Evolutionary conservation across 2,113 vertebrate genomes (phyloP), one percentile per base, ranked within the genome.

Genomic region (Apus apus): DNA sequence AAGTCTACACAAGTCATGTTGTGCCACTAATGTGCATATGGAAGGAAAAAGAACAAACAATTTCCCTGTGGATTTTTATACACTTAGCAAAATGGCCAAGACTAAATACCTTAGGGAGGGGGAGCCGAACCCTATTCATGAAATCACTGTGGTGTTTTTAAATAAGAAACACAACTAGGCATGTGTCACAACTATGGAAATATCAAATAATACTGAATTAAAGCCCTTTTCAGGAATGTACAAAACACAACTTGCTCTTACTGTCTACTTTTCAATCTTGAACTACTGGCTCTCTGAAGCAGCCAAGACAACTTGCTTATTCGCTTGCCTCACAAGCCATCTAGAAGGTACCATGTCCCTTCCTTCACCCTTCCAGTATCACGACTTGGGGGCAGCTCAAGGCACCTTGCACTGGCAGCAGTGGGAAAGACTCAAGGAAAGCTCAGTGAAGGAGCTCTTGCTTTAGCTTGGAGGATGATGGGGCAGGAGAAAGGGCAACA

Each of bases 151-250:
- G 62, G 0, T 13, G 43, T 61, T 68, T 67, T 90, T 38, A 84
- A 94, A 96, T 89, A 79, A 96, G 89, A 96, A 94, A 94, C 88
- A 91, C 74, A 93, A 85, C 91, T 12, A 36, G 8, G 25, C 70
- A 94, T 78, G 93, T 94, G 94, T 94, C 67, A 51, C 53, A 53
- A 90, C 85, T n/a, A 66, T 53, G 82, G 93, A 97, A 97, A 97
- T 93, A 94, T 40, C 81, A 79, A 94, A 82, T 53, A 70, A 67
- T 70, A 83, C 77, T 56, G 90, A 86, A 96, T 90, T 87, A 23
- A 82, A 66, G 54, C 51, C 38, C 48, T 30, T 90, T 88, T 85
- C 86, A 77, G 32, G 67, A 97, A 93, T 36, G 60, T 36, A 62
- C 15, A 95, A 83, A 96, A 96, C 89, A 61, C 32, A 91, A 84